phyloP scores from a whole-genome alignment of 2,113 vertebrate genomes.

The Tylochromis polylepis region DNA sequence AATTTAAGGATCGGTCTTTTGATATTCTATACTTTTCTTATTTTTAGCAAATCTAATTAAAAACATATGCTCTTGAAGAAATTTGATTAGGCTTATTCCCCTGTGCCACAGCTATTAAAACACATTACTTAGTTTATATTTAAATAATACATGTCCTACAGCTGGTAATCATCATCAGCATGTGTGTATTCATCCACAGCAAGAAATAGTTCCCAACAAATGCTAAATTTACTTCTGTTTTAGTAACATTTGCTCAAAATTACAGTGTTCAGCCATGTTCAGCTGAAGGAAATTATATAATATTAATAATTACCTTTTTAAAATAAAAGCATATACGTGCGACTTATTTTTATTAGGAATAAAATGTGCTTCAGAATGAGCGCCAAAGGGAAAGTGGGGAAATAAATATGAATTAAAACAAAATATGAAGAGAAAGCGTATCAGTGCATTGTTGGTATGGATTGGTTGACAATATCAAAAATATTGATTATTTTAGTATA shows the following conservation, averaged over 20 bases:
- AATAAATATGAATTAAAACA: background rate
- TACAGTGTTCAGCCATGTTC: background rate
- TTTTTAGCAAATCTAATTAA: background rate
- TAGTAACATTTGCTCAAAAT: background rate
- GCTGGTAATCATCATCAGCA: background rate
- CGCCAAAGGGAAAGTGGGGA: background rate
- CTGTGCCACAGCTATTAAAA: background rate
- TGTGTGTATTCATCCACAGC: background rate
- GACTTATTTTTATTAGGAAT: background rate
- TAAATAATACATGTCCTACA: fast-evolving
- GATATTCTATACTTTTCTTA: background rate
- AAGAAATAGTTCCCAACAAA: background rate
- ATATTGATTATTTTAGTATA: fast-evolving
- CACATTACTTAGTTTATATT: background rate
- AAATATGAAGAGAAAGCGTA: background rate
- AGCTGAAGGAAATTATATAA: background rate
- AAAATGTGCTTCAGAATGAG: too few relatives aligned
- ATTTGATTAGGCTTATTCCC: background rate
- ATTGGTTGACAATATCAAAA: background rate
- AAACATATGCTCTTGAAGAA: background rate
- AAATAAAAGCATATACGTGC: too few relatives aligned
- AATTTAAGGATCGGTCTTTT: background rate
- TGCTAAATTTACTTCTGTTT: background rate
- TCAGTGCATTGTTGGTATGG: background rate
- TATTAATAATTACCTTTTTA: too few relatives aligned